A percentile compares a stretch with the other conserved stretches of the same genome.
These are phyloP conservation scores for Corythaixoides concolor DNA, from an alignment of 2,113 vertebrate species.

Conservation along the genomic window DNA sequence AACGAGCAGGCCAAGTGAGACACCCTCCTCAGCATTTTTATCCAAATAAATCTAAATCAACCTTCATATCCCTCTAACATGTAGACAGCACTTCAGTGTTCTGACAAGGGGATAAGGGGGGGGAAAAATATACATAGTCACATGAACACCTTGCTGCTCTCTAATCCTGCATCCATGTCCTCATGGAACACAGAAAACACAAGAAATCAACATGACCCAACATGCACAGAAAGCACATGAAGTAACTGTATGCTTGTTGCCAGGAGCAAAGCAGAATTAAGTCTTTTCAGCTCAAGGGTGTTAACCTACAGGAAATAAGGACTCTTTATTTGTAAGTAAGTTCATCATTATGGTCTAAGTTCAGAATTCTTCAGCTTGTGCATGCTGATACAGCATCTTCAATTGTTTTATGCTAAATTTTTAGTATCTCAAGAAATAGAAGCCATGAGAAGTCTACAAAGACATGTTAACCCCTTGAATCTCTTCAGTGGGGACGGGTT, in stretches of 20 bases:
- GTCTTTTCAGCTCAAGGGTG: background rate
- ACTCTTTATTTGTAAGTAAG: background rate
- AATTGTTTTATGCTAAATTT: background rate
- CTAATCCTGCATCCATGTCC: background rate
- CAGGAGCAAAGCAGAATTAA: background rate
- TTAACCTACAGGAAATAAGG: background rate
- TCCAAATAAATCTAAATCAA: background rate
- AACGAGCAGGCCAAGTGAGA: accelerated
- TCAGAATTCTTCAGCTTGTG: background rate
- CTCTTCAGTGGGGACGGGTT: too few species aligned
- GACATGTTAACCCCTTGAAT: too few species aligned
- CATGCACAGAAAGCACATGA: accelerated
- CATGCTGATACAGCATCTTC: accelerated
- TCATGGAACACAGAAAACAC: background rate
- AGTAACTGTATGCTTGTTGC: too few species aligned
- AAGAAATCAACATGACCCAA: background rate
- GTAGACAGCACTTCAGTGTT: background rate
- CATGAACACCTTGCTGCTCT: background rate
- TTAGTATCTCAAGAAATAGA: background rate
- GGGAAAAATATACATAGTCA: background rate
- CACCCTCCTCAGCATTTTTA: accelerated
- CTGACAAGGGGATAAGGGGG: background rate
- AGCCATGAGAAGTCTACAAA: background rate
- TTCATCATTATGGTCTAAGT: background rate
- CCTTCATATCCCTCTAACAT: background rate